Base-by-base conservation (phyloP, 2,113 vertebrate genomes). In the Ammospiza nelsoni region DNA sequence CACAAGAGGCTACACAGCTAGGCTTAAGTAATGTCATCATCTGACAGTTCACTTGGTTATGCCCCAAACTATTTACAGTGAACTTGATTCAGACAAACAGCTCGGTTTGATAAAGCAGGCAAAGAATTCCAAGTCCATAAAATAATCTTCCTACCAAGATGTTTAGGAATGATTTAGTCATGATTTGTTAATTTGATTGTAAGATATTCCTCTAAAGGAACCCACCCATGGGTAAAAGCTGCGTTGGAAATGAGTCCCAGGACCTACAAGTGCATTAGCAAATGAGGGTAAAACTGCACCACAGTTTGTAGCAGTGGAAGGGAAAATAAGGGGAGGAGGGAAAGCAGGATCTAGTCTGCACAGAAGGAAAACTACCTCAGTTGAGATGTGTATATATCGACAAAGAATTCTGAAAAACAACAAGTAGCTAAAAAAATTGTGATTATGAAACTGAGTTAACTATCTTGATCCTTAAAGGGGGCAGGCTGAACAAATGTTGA, bases 41-140 rank as follows among this genome's bases (percentile, higher is more conserved):
- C 85, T 94, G 94, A 97, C 68, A 67, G 93, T 67, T 76, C 57
- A 93, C 87, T 88, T 93, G 61, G 59, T 93, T 84, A 86, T 88
- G 69, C 27, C 82, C 44, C 52, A 80, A 83, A 95, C 59, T 95
- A 96, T 93, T 95, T 95, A 96, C 93, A 96, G 65, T 57, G 41
- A 94, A 90, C 54, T 94, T 17, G 37, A 92, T 41, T 93, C 88
- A 92, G 75, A 90, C 43, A 77, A 83, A 87, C 59, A 20, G 11
- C 43, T 88, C 0, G 0, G 65, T 78, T 73, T 15, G 17, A 85
- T 46, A 87, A 87, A 80, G 63, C 0, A 0, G 65, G 62, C 71
- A 51, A 83, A 73, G 75, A 87, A 69, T 73, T 74, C 65, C 72
- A 83, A 90, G 41, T 61, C 48, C 59, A 52, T 80, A 71, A 93